Percentiles rank a stretch among this genome's conserved stretches.
phyloP scores from a whole-genome alignment of 2,888 invertebrate genomes.

The Muschampia plurimacula region DNA sequence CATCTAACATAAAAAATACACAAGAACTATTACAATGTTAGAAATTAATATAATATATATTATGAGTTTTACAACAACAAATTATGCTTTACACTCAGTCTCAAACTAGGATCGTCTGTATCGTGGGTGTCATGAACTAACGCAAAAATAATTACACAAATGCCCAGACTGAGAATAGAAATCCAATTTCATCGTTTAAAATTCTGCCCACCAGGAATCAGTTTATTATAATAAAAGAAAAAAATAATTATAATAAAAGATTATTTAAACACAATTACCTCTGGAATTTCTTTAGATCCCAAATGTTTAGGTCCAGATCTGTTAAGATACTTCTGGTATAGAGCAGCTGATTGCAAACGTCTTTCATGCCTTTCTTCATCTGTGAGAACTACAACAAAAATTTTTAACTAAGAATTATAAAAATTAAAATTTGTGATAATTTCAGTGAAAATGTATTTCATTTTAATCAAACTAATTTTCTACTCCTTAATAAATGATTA shows the following conservation, averaged over 20 bases:
- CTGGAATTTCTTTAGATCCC: constrained; percentile 93
- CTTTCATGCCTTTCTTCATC: constrained; percentile 90
- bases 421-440: background rate
- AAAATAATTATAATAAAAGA: background rate
- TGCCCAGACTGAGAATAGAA: too few species aligned
- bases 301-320: constrained; percentile 92
- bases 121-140: too few species aligned
- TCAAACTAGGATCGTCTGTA: too few species aligned
- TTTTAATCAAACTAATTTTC: background rate
- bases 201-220: too few species aligned
- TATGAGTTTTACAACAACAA: too few species aligned
- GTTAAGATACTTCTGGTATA: constrained; percentile 92
- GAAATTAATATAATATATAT: too few species aligned
- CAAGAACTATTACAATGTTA: too few species aligned
- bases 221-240: too few species aligned
- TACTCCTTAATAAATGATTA: background rate
- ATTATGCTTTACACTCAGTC: too few species aligned
- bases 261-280: constrained; percentile 77
- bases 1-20: too few species aligned
- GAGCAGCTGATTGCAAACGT: constrained; percentile 86
- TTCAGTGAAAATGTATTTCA: background rate
- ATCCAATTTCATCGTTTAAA: too few species aligned
- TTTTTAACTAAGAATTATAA: constrained; percentile 5
- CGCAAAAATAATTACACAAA: too few species aligned
- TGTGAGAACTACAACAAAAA: constrained; percentile 68